phyloP scores from a whole-genome alignment of 2,113 vertebrate species.

The Protobothrops flavoviridis region DNA sequence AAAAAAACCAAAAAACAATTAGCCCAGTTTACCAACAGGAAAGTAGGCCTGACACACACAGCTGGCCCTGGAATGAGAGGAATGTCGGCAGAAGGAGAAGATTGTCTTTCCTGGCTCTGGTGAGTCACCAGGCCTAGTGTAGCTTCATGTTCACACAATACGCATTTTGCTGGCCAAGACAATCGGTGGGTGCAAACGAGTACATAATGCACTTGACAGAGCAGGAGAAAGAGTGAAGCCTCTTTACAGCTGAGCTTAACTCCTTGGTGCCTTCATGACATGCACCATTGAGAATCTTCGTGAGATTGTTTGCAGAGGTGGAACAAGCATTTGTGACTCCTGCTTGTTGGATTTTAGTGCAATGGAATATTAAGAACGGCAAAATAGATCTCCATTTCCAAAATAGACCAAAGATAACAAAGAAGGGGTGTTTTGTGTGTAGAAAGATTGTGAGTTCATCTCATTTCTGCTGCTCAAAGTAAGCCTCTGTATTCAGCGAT shows the following conservation, averaged over 20 bases:
- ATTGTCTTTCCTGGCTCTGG: not conserved
- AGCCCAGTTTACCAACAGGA: not conserved
- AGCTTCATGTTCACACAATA: not conserved
- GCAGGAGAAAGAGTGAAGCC: not conserved
- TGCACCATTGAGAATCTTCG: not conserved
- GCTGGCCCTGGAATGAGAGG: slow-evolving; percentile 1
- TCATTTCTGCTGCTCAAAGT: not conserved
- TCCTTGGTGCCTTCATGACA: not conserved
- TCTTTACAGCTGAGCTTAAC: not conserved
- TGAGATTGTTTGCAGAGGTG: not conserved
- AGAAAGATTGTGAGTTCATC: not conserved
- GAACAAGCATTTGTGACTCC: not conserved
- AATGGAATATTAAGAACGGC: not conserved
- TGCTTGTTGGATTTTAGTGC: not conserved
- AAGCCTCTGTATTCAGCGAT: not conserved
- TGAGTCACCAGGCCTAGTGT: not conserved
- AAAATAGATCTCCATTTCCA: not conserved
- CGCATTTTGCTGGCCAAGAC: not conserved
- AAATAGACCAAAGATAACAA: not conserved
- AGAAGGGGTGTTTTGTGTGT: not conserved
- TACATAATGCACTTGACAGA: not conserved
- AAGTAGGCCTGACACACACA: not conserved
- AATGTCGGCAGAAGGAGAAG: not conserved
- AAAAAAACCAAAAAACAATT: not conserved
- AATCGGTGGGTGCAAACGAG: not conserved